A percentile compares a stretch with the other conserved stretches of the same genome.
Conservation (phyloP, 2,888 invertebrate genomes). For the Mechanitis mazaeus region DNA sequence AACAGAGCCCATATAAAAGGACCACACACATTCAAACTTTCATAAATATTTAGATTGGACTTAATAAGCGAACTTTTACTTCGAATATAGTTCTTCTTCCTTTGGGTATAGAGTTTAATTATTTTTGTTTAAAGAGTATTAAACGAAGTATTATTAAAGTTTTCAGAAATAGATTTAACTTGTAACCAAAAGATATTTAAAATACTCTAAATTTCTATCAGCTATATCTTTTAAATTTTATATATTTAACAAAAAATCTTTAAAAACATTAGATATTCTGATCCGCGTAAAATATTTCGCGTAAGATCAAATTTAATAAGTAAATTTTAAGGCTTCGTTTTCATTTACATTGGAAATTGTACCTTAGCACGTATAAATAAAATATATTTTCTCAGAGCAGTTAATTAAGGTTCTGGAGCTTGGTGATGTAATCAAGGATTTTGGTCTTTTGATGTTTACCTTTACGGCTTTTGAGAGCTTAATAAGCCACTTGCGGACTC, state of each 20-base stretch:
- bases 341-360: constrained; percentile 7
- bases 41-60: constrained; percentile 47
- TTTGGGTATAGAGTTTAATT: neutral
- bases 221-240: too few species aligned
- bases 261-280: too few species aligned
- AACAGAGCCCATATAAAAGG: constrained; percentile 21
- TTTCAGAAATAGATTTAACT: neutral
- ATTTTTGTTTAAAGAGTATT: neutral
- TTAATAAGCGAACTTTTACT: constrained; percentile 33
- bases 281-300: neutral
- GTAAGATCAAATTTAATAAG: constrained; percentile 5
- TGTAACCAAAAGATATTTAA: too few species aligned
- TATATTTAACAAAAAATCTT: too few species aligned
- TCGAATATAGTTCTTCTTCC: constrained; percentile 6
- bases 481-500: constrained; percentile 28
- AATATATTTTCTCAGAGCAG: constrained; percentile 18
- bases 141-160: neutral
- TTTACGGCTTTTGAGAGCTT: constrained; percentile 23
- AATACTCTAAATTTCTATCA: too few species aligned
- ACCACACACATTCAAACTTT: constrained; percentile 28
- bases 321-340: neutral
- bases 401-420: constrained; percentile 23
- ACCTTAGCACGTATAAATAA: constrained; percentile 12
- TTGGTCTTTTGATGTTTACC: constrained; percentile 31
- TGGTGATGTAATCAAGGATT: constrained; percentile 47